Evolutionary conservation across 1,140 invertebrate genomes (phyloP), one percentile per base, ranked within the genome.

Genomic region (Orussus abietinus): DNA sequence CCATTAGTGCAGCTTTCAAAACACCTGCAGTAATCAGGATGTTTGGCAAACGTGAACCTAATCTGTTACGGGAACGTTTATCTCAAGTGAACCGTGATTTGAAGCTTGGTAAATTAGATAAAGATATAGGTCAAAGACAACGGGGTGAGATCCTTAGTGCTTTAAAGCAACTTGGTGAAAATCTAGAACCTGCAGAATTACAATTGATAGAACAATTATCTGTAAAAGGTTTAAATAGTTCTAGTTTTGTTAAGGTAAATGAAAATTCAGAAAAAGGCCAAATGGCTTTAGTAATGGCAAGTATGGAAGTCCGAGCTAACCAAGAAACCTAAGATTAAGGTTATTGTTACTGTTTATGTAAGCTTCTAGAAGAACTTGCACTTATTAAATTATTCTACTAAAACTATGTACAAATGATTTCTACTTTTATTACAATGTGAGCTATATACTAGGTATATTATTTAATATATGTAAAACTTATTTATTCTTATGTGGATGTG

Each of bases 21-120:
- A 89, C 86, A 4, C 86, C 86, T 17, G 85, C 85, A 64, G 82
- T 88, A 1, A 88, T 88, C 13, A 64, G 77, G 55, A 76, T 89
- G 69, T 89, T 89, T 79, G 85, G 83, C 7, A 84, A 80, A 57
- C 78, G 82, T 51, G 84, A 89, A 55, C 84, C 85, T n/a, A 76
- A 76, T 14, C 78, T 81, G 57, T 66, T 89, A 19, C 58, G 82
- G 45, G 73, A 85, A 48, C 73, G 79, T 53, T 59, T 88, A 12
- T 52, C 66, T 9, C 71, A 80, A 49, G 72, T 84, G 33, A 74
- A 80, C 19, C 56, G 74, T 32, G 73, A 80, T 42, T 38, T 68
- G 0, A 79, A 77, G 59, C 53, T 79, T 5, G 76, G 75, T 15
- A 79, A 77, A 58, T 38, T 77, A 9, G 57, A 36, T 19, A 51